These are phyloP conservation scores for Trichopoda pennipes DNA, from an alignment of 2,888 invertebrate genomes.

Conservation along the genomic window DNA sequence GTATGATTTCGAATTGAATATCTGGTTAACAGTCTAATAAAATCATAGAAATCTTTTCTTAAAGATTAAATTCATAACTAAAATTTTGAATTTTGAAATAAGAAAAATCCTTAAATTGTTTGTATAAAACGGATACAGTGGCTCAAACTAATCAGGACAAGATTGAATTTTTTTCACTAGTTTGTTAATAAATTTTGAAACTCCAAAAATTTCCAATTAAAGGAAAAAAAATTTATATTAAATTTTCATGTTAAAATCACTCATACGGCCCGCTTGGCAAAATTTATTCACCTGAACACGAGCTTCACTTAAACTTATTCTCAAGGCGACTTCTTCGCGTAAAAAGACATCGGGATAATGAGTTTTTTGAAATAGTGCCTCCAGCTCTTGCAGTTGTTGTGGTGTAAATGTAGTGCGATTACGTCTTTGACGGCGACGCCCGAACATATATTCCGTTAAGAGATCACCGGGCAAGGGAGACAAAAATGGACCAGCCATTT, in stretches of 20 bases:
- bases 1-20: no score
- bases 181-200: background rate
- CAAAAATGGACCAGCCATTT: constrained; percentile 92
- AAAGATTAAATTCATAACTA: no score
- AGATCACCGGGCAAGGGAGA: constrained; percentile 92
- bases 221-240: background rate
- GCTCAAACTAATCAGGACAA: no score
- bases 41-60: no score
- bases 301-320: constrained; percentile 95
- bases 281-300: constrained; percentile 86
- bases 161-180: no score
- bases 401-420: constrained; percentile 97
- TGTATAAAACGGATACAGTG: no score
- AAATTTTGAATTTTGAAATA: no score
- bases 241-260: constrained; percentile 15
- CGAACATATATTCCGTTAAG: constrained; percentile 96
- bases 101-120: no score
- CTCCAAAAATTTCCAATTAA: background rate
- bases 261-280: background rate
- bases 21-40: no score
- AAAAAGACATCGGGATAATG: constrained; percentile 93
- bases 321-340: constrained; percentile 94
- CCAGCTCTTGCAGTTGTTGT: constrained; percentile 94
- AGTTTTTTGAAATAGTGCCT: constrained; percentile 95
- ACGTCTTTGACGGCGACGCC: constrained; percentile 91